Conservation (phyloP, 2,888 invertebrate species). For the Cheilosia vulpina region DNA sequence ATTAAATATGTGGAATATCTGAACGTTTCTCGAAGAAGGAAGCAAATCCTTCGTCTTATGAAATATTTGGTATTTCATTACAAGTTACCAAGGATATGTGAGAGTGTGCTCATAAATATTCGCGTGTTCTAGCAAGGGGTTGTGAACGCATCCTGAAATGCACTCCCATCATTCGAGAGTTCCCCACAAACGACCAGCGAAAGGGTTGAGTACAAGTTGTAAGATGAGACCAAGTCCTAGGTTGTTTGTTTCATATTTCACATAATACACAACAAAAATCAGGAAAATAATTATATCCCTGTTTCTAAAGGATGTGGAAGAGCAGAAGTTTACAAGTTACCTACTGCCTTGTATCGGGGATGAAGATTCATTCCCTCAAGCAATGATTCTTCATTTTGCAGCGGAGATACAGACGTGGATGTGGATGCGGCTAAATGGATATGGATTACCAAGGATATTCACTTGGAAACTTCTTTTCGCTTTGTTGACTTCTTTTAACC, state of each 20-base stretch:
- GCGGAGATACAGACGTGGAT: constrained; percentile 21
- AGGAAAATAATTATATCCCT: constrained; percentile 71
- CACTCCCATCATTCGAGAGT: constrained; percentile 18
- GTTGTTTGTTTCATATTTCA: constrained; percentile 67
- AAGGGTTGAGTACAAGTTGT: constrained; percentile 51
- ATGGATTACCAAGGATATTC: constrained; percentile 73
- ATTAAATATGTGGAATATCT: constrained; percentile 48
- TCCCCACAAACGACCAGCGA: neutral
- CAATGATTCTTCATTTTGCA: constrained; percentile 72
- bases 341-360: constrained; percentile 22
- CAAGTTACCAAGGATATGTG: constrained; percentile 52
- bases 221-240: constrained; percentile 50
- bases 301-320: constrained; percentile 49
- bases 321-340: constrained; percentile 34
- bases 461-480: constrained; percentile 75
- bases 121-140: constrained; percentile 42
- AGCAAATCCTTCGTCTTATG: constrained; percentile 66
- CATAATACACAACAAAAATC: constrained; percentile 66
- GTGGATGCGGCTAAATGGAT: constrained; percentile 70
- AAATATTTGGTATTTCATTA: constrained; percentile 74
- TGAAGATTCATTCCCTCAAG: constrained; percentile 60
- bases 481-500: constrained; percentile 74
- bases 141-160: constrained; percentile 66
- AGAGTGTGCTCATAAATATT: constrained; percentile 50
- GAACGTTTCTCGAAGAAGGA: constrained; percentile 43